These are phyloP conservation scores for Centroberyx gerrardi DNA, from an alignment of 2,797 vertebrate genomes.

Conservation along the genomic window DNA sequence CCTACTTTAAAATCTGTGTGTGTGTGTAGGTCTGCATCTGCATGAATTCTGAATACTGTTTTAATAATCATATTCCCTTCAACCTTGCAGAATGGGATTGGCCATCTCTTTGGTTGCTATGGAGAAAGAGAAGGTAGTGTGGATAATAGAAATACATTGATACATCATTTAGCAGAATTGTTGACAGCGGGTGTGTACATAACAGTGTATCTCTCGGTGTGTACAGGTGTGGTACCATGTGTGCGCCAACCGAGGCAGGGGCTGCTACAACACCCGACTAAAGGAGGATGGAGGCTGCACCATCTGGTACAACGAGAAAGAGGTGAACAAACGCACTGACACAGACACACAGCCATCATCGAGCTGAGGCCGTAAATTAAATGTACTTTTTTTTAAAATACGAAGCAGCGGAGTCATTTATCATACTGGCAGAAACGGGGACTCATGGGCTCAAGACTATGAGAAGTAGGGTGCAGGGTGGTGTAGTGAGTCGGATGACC, in stretches of 20 bases:
- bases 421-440: slow-evolving; percentile 15
- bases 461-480: not conserved
- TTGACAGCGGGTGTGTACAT: not conserved
- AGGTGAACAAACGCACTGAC: slow-evolving; percentile 83
- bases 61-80: slow-evolving; percentile 3
- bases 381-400: not conserved
- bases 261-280: slow-evolving; percentile 95
- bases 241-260: slow-evolving; percentile 94
- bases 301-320: slow-evolving; percentile 99
- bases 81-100: slow-evolving; percentile 93
- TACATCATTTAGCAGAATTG: not conserved
- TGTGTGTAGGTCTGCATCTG: accelerated
- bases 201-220: not conserved
- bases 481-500: too few relatives aligned
- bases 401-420: slow-evolving; percentile 11
- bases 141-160: not conserved
- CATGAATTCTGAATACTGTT: slow-evolving; percentile 7
- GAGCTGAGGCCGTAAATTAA: not conserved
- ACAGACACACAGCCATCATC: not conserved
- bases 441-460: not conserved
- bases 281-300: slow-evolving; percentile 98
- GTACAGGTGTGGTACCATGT: slow-evolving; percentile 98
- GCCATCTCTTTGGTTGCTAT: slow-evolving; percentile 97
- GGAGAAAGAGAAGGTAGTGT: slow-evolving; percentile 96
- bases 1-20: not conserved